A percentile compares a stretch with the other conserved stretches of the same genome.
These are phyloP conservation scores for Speoplatyrhinus poulsoni DNA, from an alignment of 2,113 vertebrate genomes.

Conservation along the genomic window DNA sequence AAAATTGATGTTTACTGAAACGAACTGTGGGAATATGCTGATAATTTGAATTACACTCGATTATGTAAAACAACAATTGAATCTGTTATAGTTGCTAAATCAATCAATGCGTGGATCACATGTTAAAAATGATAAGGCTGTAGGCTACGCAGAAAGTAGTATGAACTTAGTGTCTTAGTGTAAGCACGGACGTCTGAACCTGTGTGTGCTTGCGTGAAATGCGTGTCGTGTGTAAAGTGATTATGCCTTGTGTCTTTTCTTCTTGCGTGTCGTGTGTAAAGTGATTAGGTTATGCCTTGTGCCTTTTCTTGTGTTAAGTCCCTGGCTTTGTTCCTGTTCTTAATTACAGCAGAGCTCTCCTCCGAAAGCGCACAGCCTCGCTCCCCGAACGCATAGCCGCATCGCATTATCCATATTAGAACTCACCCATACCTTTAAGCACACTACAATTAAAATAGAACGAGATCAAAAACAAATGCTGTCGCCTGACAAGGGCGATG, in stretches of 20 bases:
- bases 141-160: no score
- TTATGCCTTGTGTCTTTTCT: conserved; percentile 69
- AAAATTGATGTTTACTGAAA: no score
- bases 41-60: no score
- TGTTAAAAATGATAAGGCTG: no score
- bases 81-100: no score
- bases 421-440: conserved; percentile 60
- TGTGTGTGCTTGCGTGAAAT: conserved; percentile 10
- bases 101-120: no score
- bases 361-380: conserved; percentile 66
- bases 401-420: conserved; percentile 66
- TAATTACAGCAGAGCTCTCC: conserved; percentile 78
- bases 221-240: conserved; percentile 48
- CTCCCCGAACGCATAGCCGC: conserved; percentile 65
- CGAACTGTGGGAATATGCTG: no score
- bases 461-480: conserved; percentile 77
- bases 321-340: conserved; percentile 76
- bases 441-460: conserved; percentile 72
- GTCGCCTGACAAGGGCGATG: conserved; percentile 60
- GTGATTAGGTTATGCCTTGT: conserved; percentile 71
- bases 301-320: conserved; percentile 76
- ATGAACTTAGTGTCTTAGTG: no score
- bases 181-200: no score
- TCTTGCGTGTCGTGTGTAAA: conserved; percentile 59
- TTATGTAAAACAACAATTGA: no score